Percentiles rank a stretch among this genome's conserved stretches.
Conservation (phyloP, 30 jellyfish, hydroid and myxozoan species). For the Nemopilema nomurai region DNA sequence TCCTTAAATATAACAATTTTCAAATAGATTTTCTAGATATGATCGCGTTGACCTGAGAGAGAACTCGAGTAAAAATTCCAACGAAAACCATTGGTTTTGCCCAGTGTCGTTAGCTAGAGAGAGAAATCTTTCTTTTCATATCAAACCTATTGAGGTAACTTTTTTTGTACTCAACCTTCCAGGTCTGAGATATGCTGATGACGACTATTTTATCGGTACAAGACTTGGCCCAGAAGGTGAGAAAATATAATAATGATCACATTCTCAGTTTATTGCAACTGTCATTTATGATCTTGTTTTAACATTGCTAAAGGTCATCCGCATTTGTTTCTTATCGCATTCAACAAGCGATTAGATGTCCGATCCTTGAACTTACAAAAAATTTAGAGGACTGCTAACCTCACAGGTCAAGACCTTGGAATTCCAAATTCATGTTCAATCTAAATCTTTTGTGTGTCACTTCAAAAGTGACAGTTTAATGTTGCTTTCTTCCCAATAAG, state of each 20-base stretch:
- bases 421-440: constrained; percentile 26
- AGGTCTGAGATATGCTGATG: constrained; percentile 56
- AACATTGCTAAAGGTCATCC: constrained; percentile 42
- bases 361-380: constrained; percentile 40
- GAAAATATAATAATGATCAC: constrained; percentile 1
- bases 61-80: no score
- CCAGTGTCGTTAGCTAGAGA: no score
- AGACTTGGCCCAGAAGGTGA: constrained; percentile 71
- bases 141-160: no score
- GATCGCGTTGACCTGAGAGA: no score
- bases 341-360: constrained; percentile 33
- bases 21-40: neutral
- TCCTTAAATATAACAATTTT: neutral
- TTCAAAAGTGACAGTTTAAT: neutral
- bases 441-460: neutral
- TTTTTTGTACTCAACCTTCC: constrained; percentile 5
- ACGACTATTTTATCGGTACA: constrained; percentile 41
- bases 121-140: no score
- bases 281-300: neutral
- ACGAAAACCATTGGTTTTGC: no score
- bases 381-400: constrained; percentile 20
- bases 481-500: neutral
- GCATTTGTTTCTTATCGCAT: constrained; percentile 38
- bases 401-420: constrained; percentile 52
- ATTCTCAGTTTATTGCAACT: constrained; percentile 7